These are phyloP conservation scores for Rosalia funebris DNA, from an alignment of 2,888 invertebrate genomes.

Conservation along the genomic window DNA sequence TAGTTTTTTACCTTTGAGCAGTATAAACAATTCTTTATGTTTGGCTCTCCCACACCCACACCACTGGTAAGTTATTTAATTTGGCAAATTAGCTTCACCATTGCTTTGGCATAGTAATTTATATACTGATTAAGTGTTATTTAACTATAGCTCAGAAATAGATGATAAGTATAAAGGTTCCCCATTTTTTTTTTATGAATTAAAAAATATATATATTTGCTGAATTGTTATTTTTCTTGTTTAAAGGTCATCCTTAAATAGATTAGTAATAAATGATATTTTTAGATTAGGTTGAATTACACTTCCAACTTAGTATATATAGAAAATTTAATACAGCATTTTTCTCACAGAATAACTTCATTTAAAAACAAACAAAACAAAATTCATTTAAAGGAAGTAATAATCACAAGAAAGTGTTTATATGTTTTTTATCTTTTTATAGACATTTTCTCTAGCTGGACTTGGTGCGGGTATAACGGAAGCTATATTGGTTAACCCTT, in stretches of 20 bases:
- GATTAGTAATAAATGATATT: neutral
- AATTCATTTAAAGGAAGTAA: too few relatives aligned
- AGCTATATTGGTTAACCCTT: conserved; percentile 90
- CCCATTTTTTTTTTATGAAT: too few relatives aligned
- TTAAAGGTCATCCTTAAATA: neutral
- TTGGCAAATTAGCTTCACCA: conserved; percentile 1
- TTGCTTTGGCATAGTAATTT: conserved; percentile 11
- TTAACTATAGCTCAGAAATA: neutral
- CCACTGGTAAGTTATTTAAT: conserved; percentile 72
- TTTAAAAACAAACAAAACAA: too few relatives aligned
- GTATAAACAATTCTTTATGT: conserved; percentile 86
- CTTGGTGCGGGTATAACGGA: conserved; percentile 91
- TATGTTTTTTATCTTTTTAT: too few relatives aligned
- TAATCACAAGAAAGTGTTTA: too few relatives aligned
- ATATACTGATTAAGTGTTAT: neutral
- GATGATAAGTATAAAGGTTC: too few relatives aligned
- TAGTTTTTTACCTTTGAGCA: conserved; percentile 93
- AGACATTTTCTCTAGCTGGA: conserved; percentile 91
- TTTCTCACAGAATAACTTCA: too few relatives aligned
- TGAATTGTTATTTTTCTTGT: too few relatives aligned
- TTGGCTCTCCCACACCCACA: conserved; percentile 79
- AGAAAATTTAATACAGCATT: too few relatives aligned
- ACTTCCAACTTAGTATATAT: too few relatives aligned
- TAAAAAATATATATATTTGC: too few relatives aligned
- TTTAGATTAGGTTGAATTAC: neutral